phyloP scores from a whole-genome alignment of 2,113 vertebrate genomes.

The Aplodontia rufa region DNA sequence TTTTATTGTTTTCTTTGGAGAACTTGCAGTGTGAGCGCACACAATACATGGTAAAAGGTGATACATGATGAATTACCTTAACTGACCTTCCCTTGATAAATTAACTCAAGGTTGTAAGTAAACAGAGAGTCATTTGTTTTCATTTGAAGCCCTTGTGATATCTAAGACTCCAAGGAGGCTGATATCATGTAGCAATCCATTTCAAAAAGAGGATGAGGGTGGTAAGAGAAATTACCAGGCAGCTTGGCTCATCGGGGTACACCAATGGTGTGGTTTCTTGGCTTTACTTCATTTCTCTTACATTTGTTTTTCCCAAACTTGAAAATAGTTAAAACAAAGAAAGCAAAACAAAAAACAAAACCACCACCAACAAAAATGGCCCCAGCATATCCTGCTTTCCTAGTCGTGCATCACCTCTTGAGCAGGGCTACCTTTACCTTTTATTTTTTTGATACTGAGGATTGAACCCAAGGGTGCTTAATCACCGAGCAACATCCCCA shows the following conservation, averaged over 20 bases:
- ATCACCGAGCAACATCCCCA: too few species aligned
- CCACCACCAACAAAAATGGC: too few species aligned
- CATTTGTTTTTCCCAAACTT: conserved; percentile 29
- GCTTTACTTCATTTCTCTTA: neutral
- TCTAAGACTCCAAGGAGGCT: neutral
- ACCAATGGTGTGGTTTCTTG: neutral
- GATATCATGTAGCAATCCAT: neutral
- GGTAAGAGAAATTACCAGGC: neutral
- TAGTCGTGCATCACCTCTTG: neutral
- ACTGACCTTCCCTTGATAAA: conserved; percentile 50
- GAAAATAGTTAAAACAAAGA: neutral
- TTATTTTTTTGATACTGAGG: too few species aligned
- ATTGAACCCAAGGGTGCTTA: too few species aligned
- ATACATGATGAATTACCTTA: conserved; percentile 58
- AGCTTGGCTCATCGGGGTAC: neutral
- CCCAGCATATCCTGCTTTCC: neutral
- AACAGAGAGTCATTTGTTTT: conserved; percentile 36
- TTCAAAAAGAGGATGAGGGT: conserved; percentile 16
- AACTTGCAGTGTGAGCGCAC: conserved; percentile 18
- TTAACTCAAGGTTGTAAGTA: conserved; percentile 28
- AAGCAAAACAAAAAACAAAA: too few species aligned
- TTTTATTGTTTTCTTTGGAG: conserved; percentile 55
- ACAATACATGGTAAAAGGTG: neutral
- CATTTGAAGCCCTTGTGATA: conserved; percentile 44
- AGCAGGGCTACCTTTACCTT: neutral